Conservation (phyloP, 2,797 vertebrate species). For the Knipowitschia caucasica region DNA sequence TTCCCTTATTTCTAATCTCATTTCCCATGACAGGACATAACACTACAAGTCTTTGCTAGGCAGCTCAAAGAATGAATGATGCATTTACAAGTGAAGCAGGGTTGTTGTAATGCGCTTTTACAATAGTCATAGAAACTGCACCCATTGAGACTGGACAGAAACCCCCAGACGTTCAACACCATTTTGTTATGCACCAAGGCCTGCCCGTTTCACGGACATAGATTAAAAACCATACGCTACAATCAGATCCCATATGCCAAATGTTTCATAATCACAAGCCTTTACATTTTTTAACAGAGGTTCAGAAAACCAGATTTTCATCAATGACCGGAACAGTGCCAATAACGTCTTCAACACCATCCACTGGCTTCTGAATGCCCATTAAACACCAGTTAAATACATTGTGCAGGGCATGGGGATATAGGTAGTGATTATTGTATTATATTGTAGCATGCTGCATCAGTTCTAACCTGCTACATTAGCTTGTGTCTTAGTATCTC, state of each 20-base stretch:
- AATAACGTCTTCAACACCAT: conserved; percentile 39
- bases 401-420: conserved; percentile 59
- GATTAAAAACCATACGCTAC: conserved; percentile 21
- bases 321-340: conserved; percentile 54
- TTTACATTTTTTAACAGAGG: conserved; percentile 36
- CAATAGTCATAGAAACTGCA: conserved; percentile 38
- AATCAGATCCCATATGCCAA: conserved; percentile 31
- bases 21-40: conserved; percentile 39
- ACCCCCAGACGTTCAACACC: conserved; percentile 32
- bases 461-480: conserved; percentile 74
- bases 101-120: conserved; percentile 43
- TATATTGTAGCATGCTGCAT: conserved; percentile 75
- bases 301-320: conserved; percentile 37
- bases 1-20: conserved; percentile 32
- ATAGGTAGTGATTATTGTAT: conserved; percentile 72
- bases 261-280: conserved; percentile 42
- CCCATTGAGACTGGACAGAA: conserved; percentile 50
- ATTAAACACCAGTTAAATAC: conserved; percentile 67
- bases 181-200: conserved; percentile 11
- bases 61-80: conserved; percentile 55
- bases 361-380: conserved; percentile 45
- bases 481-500: conserved; percentile 68
- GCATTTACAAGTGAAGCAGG: conserved; percentile 62
- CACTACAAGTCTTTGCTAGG: conserved; percentile 47
- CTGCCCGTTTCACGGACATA: conserved; percentile 27